Evolutionary conservation across 2,113 vertebrate species (phyloP).

Genomic region (Heterocephalus glaber): DNA sequence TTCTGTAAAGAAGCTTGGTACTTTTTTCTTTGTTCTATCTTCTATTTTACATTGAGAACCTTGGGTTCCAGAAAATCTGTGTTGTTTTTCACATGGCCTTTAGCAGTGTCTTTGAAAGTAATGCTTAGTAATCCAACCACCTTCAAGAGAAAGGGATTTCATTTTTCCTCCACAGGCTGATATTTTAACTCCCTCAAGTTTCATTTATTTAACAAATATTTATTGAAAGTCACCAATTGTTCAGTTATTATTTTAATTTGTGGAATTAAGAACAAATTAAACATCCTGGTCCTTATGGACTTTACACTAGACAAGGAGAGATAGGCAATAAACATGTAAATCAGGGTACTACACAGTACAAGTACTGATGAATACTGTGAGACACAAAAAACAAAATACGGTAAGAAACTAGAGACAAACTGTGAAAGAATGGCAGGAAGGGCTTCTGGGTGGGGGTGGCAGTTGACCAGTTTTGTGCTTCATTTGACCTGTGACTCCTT

Average conservation of each 20-base stretch:
- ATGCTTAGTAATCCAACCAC: background rate
- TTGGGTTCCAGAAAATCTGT: background rate
- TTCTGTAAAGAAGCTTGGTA: background rate
- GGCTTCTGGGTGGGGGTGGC: background rate
- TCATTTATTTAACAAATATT: slow-evolving; percentile 28
- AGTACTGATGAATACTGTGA: background rate
- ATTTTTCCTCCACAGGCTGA: background rate
- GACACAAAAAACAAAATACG: background rate
- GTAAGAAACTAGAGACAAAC: background rate
- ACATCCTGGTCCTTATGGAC: background rate
- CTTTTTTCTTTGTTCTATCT: background rate
- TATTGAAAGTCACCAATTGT: background rate
- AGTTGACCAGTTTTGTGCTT: background rate
- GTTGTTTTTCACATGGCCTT: slow-evolving; percentile 21
- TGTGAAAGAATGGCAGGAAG: background rate
- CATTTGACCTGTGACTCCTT: background rate
- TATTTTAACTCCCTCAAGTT: background rate
- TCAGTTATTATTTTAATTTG: background rate
- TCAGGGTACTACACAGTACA: background rate
- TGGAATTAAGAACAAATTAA: slow-evolving; percentile 7
- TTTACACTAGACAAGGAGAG: background rate
- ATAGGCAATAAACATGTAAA: background rate
- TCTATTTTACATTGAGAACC: background rate
- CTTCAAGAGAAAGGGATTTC: background rate
- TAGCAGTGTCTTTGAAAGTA: background rate